Conservation (phyloP, 2,797 vertebrate genomes). For the Lemur catta region DNA sequence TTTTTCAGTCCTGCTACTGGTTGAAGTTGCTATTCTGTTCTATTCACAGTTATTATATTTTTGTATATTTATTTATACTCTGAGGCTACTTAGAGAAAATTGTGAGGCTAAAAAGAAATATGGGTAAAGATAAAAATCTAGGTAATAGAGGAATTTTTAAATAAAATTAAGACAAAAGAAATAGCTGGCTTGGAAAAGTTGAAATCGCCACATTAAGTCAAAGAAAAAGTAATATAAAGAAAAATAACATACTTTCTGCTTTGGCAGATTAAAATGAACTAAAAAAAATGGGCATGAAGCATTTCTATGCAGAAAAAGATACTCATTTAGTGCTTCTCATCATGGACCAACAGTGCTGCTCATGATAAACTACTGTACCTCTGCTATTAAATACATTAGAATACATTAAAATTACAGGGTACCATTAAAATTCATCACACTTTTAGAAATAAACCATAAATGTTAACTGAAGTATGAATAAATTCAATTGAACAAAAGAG, state of each 20-base stretch:
- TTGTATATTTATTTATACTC: not conserved
- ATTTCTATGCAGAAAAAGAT: not conserved
- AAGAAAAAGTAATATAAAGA: not conserved
- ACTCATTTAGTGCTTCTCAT: not conserved
- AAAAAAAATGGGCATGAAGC: not conserved
- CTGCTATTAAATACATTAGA: not conserved
- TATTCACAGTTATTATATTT: not conserved
- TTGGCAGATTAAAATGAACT: not conserved
- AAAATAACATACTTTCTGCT: not conserved
- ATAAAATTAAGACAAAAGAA: constrained; percentile 2
- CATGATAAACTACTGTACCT: not conserved
- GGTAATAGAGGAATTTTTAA: not conserved
- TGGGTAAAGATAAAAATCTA: not conserved
- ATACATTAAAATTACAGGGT: constrained; percentile 7
- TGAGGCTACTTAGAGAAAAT: not conserved
- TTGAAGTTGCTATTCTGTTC: not conserved
- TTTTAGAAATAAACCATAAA: constrained; percentile 60
- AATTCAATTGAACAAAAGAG: constrained; percentile 12
- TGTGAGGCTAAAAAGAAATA: not conserved
- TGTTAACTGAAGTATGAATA: constrained; percentile 37
- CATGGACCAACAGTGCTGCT: not conserved
- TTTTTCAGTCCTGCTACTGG: not conserved
- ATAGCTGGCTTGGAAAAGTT: not conserved
- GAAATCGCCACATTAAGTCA: not conserved
- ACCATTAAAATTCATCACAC: constrained; percentile 12